phyloP scores from a whole-genome alignment of 2,888 invertebrate species.

The Bursaphelenchus okinawaensis region DNA sequence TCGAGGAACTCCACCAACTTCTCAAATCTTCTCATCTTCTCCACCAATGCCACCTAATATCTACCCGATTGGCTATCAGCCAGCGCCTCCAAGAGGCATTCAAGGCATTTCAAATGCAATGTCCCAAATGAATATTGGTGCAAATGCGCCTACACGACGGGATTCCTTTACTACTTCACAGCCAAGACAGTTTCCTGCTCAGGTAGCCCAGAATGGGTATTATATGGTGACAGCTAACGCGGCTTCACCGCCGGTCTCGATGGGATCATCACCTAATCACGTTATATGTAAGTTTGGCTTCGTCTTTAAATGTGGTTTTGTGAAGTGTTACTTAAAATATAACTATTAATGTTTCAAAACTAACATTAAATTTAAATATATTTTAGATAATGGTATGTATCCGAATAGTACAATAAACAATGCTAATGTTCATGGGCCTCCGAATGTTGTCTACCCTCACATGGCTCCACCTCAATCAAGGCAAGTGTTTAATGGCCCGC shows the following conservation, averaged over 20 bases:
- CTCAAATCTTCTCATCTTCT: constrained; percentile 24
- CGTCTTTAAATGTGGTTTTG: too few relatives aligned
- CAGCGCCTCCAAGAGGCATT: constrained; percentile 10
- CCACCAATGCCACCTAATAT: constrained; percentile 22
- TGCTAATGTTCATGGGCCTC: neutral
- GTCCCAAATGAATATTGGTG: constrained; percentile 20
- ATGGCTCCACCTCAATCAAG: constrained; percentile 2
- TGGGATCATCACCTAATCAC: constrained; percentile 13
- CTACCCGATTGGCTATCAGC: constrained; percentile 13
- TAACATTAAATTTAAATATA: neutral
- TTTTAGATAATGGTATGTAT: constrained; percentile 4
- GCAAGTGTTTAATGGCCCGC: neutral
- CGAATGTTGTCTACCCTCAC: constrained; percentile 7
- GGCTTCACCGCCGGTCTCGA: constrained; percentile 7
- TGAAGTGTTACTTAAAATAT: too few relatives aligned
- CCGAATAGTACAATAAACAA: neutral
- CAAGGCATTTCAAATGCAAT: constrained; percentile 18
- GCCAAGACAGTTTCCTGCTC: constrained; percentile 13
- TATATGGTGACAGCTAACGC: neutral
- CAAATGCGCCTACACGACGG: constrained; percentile 9
- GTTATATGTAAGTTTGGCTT: constrained; percentile 9
- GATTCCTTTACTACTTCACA: constrained; percentile 24
- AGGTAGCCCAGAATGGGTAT: constrained; percentile 16
- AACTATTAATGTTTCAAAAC: neutral
- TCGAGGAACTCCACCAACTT: constrained; percentile 25